Conservation (phyloP, 2,113 vertebrate species). For the Oncorhynchus mykiss region DNA sequence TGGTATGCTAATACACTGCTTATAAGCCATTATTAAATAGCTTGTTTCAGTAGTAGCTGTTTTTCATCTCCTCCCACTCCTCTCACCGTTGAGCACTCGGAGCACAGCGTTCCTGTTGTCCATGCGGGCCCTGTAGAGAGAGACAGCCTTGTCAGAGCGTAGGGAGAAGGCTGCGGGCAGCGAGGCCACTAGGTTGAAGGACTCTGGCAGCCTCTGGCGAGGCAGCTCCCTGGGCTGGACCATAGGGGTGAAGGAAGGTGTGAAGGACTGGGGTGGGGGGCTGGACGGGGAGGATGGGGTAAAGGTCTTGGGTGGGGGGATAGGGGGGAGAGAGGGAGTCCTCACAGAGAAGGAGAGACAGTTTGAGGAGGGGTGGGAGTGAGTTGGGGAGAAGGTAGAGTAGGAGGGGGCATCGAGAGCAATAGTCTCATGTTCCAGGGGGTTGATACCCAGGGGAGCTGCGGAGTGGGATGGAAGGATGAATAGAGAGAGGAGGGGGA, state of each 20-base stretch:
- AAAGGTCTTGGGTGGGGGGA: too few species aligned
- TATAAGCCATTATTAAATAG: too few species aligned
- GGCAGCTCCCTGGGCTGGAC: constrained; percentile 67
- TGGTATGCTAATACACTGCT: too few species aligned
- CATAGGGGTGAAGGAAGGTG: constrained; percentile 29
- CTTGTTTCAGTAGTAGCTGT: too few species aligned
- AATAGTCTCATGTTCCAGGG: constrained; percentile 75
- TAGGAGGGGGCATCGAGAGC: constrained; percentile 64
- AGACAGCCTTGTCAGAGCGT: constrained; percentile 56
- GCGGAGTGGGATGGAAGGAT: background rate
- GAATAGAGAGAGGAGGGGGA: too few species aligned
- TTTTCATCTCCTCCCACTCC: too few species aligned
- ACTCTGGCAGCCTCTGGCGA: constrained; percentile 72
- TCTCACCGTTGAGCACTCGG: constrained; percentile 74
- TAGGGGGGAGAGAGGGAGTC: background rate
- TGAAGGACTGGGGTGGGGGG: too few species aligned
- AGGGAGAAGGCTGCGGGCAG: constrained; percentile 64
- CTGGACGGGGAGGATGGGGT: too few species aligned
- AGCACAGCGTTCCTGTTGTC: constrained; percentile 76
- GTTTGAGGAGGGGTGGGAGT: constrained; percentile 14
- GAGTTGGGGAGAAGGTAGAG: constrained; percentile 61
- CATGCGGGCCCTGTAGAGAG: constrained; percentile 74
- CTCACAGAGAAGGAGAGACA: constrained; percentile 8
- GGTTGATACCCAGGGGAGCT: constrained; percentile 74
- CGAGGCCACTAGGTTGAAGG: constrained; percentile 71